phyloP scores from a whole-genome alignment of 2,888 invertebrate genomes.

The Agrilus biguttatus region DNA sequence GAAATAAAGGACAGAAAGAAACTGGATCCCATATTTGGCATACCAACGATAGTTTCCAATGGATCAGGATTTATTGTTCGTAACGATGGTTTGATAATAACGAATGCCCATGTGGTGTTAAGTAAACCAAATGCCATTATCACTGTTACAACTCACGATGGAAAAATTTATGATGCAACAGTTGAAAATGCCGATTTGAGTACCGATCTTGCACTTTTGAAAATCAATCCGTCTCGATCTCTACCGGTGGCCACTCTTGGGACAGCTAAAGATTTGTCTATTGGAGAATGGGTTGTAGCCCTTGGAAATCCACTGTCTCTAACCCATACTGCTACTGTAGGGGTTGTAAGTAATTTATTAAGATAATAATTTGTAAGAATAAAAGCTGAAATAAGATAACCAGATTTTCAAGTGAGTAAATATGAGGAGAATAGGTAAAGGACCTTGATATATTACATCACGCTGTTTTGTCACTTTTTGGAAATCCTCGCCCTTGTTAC shows the following conservation, averaged over 20 bases:
- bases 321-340: slow-evolving; percentile 84
- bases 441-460: too few relatives aligned
- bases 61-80: slow-evolving; percentile 87
- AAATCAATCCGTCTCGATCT: slow-evolving; percentile 49
- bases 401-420: too few relatives aligned
- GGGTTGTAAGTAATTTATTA: slow-evolving; percentile 55
- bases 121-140: slow-evolving; percentile 58
- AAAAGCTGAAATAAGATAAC: too few relatives aligned
- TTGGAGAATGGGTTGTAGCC: slow-evolving; percentile 92
- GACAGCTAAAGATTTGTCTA: slow-evolving; percentile 52
- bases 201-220: slow-evolving; percentile 78
- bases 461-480: too few relatives aligned
- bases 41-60: slow-evolving; percentile 55
- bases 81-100: slow-evolving; percentile 76
- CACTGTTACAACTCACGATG: slow-evolving; percentile 45
- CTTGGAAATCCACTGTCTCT: slow-evolving; percentile 84
- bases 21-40: slow-evolving; percentile 50
- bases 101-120: slow-evolving; percentile 89
- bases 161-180: slow-evolving; percentile 36
- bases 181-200: slow-evolving; percentile 75
- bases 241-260: slow-evolving; percentile 69
- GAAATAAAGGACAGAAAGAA: slow-evolving; percentile 66
- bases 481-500: too few relatives aligned
- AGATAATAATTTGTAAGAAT: too few relatives aligned
- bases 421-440: too few relatives aligned